Conservation (phyloP, 2,797 vertebrate species). For the Aplochiton taeniatus region DNA sequence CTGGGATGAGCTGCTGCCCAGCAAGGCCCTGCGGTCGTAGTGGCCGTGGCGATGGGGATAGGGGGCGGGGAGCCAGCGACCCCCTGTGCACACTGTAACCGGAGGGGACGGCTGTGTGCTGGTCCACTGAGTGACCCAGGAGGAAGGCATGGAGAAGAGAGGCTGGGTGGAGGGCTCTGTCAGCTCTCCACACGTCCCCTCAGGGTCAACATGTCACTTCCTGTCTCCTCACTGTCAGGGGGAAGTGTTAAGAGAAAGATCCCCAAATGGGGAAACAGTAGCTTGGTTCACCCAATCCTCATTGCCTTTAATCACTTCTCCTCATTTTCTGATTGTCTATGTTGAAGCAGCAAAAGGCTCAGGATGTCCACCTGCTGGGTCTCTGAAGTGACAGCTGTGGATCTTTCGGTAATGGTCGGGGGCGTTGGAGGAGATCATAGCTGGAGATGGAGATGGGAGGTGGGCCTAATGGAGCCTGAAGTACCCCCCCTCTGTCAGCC, state of each 20-base stretch:
- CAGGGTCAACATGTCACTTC: slow-evolving; percentile 30
- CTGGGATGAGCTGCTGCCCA: not conserved
- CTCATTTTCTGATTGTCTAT: slow-evolving; percentile 24
- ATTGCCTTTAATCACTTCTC: too few species aligned
- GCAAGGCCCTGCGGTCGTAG: slow-evolving; percentile 9
- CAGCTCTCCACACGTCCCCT: slow-evolving; percentile 31
- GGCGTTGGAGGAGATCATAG: slow-evolving; percentile 49
- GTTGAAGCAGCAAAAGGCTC: not conserved
- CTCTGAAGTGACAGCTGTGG: slow-evolving; percentile 60
- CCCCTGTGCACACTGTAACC: slow-evolving; percentile 16
- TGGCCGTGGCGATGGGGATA: slow-evolving; percentile 10
- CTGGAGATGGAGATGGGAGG: slow-evolving; percentile 50
- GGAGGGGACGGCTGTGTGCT: slow-evolving; percentile 57
- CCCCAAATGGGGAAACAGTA: slow-evolving; percentile 8
- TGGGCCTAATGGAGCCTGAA: slow-evolving; percentile 68
- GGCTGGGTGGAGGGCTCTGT: slow-evolving; percentile 28
- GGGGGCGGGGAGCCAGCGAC: not conserved
- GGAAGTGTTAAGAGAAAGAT: not conserved
- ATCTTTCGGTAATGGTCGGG: slow-evolving; percentile 50
- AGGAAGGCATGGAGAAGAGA: slow-evolving; percentile 16
- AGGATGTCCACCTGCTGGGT: slow-evolving; percentile 48
- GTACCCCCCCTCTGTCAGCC: slow-evolving; percentile 37
- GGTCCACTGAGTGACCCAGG: slow-evolving; percentile 35
- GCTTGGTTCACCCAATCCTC: not conserved
- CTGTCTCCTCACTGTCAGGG: slow-evolving; percentile 7